Percentiles rank a stretch among this genome's conserved stretches.
phyloP scores from a whole-genome alignment of 1,140 invertebrate species.

The Linepithema humile region DNA sequence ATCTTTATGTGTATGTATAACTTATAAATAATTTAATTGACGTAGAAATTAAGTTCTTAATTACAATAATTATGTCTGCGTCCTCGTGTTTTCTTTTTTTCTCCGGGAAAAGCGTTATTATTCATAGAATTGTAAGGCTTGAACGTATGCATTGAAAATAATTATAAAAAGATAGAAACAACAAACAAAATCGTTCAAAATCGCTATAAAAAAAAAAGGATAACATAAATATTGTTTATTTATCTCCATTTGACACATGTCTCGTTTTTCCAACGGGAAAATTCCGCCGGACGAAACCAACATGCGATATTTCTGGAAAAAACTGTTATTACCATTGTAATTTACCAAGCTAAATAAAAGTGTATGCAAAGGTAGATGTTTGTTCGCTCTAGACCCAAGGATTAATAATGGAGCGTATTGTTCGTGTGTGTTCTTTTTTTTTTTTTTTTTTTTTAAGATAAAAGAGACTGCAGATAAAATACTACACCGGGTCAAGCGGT shows the following conservation, averaged over 20 bases:
- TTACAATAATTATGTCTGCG: background rate
- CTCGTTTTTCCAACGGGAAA: background rate
- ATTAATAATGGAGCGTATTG: background rate
- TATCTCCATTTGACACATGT: background rate
- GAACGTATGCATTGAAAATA: background rate
- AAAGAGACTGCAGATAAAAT: background rate
- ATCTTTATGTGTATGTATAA: background rate
- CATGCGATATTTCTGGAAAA: background rate
- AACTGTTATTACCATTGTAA: background rate
- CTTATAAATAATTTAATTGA: background rate
- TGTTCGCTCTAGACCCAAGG: background rate
- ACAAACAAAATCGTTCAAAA: too few species aligned
- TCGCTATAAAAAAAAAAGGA: too few species aligned
- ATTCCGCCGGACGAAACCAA: background rate
- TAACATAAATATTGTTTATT: too few species aligned
- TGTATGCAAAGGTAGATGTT: background rate
- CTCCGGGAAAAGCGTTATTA: background rate
- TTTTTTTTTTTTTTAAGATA: background rate
- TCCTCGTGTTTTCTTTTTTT: background rate
- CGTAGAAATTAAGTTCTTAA: background rate
- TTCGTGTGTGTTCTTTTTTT: background rate
- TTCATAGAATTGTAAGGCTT: background rate
- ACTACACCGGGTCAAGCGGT: background rate
- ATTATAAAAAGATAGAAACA: too few species aligned
- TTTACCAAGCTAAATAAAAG: background rate